A percentile compares a stretch with the other conserved stretches of the same genome.
phyloP scores from a whole-genome alignment of 2,797 vertebrate genomes.

The Numenius phaeopus region DNA sequence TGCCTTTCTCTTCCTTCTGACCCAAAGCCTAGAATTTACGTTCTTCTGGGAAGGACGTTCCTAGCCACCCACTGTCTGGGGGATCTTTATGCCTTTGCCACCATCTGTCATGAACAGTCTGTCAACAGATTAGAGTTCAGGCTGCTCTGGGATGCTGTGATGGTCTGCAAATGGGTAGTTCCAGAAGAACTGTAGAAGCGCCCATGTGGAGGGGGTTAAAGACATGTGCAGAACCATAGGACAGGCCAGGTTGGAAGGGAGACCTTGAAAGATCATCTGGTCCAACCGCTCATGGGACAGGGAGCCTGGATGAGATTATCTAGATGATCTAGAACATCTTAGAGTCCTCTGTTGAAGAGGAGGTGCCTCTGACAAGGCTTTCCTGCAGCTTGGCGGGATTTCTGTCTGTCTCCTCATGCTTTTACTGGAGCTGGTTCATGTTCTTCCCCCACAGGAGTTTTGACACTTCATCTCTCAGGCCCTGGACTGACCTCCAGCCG shows the following conservation, averaged over 20 bases:
- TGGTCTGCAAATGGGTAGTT: not conserved
- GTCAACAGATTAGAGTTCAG: not conserved
- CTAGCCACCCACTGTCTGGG: rapidly evolving
- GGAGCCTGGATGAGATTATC: not conserved
- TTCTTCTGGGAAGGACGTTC: not conserved
- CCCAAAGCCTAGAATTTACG: not conserved
- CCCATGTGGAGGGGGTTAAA: not conserved
- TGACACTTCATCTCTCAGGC: not conserved
- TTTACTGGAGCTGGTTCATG: not conserved
- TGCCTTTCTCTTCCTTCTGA: not conserved
- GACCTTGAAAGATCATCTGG: not conserved
- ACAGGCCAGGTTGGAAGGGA: not conserved
- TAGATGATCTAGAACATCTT: not conserved
- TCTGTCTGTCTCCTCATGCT: not conserved
- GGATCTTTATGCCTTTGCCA: not conserved
- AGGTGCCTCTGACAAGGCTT: not conserved
- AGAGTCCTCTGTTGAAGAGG: not conserved
- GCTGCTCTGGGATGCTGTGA: not conserved
- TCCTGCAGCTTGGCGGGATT: not conserved
- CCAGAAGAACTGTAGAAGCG: not conserved
- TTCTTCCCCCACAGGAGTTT: not conserved
- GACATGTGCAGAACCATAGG: not conserved
- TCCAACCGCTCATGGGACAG: not conserved
- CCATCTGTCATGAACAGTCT: not conserved
- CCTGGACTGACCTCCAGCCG: not conserved